phyloP scores from a whole-genome alignment of 1,140 invertebrate genomes.

The Yoshiicerus persimilis region DNA sequence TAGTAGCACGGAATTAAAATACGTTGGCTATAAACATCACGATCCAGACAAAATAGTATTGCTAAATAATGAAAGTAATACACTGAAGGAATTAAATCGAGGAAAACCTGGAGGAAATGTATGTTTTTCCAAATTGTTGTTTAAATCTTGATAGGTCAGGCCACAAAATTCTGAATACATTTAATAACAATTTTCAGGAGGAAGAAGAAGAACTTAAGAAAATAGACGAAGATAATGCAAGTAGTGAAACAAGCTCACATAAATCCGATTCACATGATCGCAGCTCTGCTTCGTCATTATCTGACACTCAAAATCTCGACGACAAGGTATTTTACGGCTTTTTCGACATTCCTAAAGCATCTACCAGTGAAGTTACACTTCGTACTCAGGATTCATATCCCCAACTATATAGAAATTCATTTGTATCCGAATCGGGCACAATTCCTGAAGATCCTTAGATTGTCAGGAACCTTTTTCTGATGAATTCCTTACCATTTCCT shows the following conservation, averaged over 20 bases:
- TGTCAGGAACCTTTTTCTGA: background rate
- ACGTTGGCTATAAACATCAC: constrained; percentile 8
- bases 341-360: constrained; percentile 38
- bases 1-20: constrained; percentile 4
- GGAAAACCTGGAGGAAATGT: background rate
- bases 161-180: background rate
- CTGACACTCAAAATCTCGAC: constrained; percentile 41
- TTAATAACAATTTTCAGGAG: background rate
- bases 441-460: background rate
- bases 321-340: constrained; percentile 47
- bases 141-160: too few relatives aligned
- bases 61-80: background rate
- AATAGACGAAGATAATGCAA: constrained; percentile 41
- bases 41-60: constrained; percentile 31
- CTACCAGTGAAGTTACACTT: constrained; percentile 39
- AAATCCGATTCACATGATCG: background rate
- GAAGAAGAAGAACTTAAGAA: constrained; percentile 11
- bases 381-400: background rate
- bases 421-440: background rate
- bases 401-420: background rate
- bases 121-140: background rate
- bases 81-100: background rate
- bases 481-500: background rate
- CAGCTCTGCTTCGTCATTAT: constrained; percentile 34
- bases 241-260: constrained; percentile 27